phyloP scores from a whole-genome alignment of 2,888 invertebrate species.

The Eretmocerus hayati region DNA sequence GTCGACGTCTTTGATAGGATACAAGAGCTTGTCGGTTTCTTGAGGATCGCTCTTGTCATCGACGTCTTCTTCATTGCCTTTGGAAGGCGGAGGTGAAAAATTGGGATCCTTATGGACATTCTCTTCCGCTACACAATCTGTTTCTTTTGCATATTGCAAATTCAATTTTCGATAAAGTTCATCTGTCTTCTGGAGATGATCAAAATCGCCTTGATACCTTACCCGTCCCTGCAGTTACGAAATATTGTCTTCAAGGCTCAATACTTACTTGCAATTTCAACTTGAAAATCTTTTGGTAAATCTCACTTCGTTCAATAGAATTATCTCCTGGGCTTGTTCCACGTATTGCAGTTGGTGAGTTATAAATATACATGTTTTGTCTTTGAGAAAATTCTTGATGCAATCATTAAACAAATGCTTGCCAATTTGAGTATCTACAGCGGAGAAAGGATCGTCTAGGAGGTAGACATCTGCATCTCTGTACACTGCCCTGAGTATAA shows the following conservation, averaged over 20 bases:
- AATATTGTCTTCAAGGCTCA: neutral
- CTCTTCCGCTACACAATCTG: neutral
- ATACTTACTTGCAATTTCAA: neutral
- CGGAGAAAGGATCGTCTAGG: conserved; percentile 72
- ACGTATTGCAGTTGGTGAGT: conserved; percentile 80
- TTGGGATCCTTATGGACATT: neutral
- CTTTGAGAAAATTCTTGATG: conserved; percentile 57
- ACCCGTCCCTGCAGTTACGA: conserved; percentile 52
- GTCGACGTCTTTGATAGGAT: conserved; percentile 27
- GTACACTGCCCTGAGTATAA: conserved; percentile 59
- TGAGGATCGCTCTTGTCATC: conserved; percentile 47
- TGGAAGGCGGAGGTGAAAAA: neutral
- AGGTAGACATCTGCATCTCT: conserved; percentile 69
- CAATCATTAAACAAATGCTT: conserved; percentile 69
- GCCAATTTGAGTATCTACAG: conserved; percentile 70
- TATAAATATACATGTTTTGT: conserved; percentile 67
- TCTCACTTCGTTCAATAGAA: conserved; percentile 60
- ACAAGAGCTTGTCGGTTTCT: conserved; percentile 60
- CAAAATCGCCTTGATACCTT: conserved; percentile 53
- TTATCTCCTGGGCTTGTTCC: conserved; percentile 57
- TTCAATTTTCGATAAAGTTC: conserved; percentile 45
- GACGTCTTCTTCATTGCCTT: conserved; percentile 15
- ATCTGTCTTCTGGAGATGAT: conserved; percentile 53
- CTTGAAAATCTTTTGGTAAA: conserved; percentile 27
- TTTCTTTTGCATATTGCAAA: too few species aligned